phyloP scores from a whole-genome alignment of 2,797 vertebrate genomes.

The Parotocinclus haroldoi region DNA sequence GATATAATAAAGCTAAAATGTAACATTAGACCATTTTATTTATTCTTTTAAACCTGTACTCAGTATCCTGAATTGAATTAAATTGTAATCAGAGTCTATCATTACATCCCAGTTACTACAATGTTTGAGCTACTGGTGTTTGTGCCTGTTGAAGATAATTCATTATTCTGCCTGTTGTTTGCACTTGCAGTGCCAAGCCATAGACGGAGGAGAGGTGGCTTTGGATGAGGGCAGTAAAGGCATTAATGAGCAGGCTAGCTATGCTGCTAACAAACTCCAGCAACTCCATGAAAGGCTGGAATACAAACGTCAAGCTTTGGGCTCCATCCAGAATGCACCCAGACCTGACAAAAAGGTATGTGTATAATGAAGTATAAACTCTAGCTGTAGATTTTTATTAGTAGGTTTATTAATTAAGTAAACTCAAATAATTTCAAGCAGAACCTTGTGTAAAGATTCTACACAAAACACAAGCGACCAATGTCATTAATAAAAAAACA shows the following conservation, averaged over 20 bases:
- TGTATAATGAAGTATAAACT: no score
- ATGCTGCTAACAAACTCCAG: constrained; percentile 86
- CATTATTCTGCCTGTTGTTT: neutral
- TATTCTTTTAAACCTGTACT: no score
- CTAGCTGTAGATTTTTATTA: no score
- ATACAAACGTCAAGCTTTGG: constrained; percentile 93
- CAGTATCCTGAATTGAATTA: no score
- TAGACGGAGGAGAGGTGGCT: constrained; percentile 75
- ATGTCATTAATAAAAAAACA: no score
- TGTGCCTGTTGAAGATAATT: neutral
- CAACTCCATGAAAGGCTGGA: constrained; percentile 92
- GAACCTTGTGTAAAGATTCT: no score
- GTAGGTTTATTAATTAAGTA: no score
- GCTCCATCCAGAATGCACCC: constrained; percentile 91
- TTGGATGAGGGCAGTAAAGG: constrained; percentile 81
- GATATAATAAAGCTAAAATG: no score
- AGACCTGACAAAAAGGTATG: constrained; percentile 96
- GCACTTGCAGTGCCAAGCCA: constrained; percentile 70
- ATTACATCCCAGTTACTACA: neutral
- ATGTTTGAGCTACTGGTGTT: no score
- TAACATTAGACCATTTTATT: no score
- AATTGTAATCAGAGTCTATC: neutral
- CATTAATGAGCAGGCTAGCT: constrained; percentile 91
- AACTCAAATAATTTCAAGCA: no score
- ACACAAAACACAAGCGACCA: no score